phyloP scores from a whole-genome alignment of 2,888 invertebrate species.

The Dynastes maya region DNA sequence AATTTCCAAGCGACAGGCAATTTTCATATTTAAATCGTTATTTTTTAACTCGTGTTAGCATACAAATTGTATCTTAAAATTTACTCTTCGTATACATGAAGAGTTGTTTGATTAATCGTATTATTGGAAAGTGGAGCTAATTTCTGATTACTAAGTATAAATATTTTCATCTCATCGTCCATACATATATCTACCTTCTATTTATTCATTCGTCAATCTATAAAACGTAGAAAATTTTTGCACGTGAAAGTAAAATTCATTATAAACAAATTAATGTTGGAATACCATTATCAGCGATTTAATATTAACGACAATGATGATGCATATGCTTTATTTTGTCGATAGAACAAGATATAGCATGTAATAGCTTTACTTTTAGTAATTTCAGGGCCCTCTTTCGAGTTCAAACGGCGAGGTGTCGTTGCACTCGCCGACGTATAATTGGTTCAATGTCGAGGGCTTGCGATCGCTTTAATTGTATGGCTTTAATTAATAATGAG shows the following conservation, averaged over 20 bases:
- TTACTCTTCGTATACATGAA: no score
- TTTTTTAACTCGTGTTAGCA: neutral
- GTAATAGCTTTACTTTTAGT: no score
- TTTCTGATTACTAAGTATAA: neutral
- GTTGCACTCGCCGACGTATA: no score
- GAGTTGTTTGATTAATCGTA: conserved; percentile 2
- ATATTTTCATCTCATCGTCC: neutral
- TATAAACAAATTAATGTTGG: neutral
- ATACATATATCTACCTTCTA: neutral
- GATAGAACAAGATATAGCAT: no score
- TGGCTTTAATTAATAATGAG: no score
- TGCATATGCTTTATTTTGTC: no score
- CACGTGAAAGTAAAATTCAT: conserved; percentile 8
- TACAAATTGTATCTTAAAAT: no score
- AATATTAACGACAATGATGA: no score
- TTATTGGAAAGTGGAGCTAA: conserved; percentile 6
- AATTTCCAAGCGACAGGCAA: neutral
- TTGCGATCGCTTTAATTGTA: no score
- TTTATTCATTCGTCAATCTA: neutral
- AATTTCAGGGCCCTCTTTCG: no score
- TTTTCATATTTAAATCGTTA: neutral
- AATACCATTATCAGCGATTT: neutral
- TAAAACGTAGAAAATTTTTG: conserved; percentile 10
- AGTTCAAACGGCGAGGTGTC: no score
- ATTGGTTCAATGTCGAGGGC: no score